phyloP scores from a whole-genome alignment of 2,888 invertebrate species.

The Synergus laeviventris region DNA sequence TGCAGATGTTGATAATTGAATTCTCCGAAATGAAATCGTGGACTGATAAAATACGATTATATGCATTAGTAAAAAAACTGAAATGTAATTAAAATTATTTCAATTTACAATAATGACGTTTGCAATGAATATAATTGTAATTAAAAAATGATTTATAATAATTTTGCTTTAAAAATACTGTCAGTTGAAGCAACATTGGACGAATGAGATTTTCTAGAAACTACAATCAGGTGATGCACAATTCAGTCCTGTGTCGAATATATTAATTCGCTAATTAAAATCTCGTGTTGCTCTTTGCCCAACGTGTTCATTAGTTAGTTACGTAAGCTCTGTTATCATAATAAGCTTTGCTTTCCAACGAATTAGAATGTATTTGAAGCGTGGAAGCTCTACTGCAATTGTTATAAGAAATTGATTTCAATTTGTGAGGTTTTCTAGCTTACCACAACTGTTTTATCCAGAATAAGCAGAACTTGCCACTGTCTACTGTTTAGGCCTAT shows the following conservation, averaged over 20 bases:
- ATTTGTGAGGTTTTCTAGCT: background rate
- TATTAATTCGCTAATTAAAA: constrained; percentile 33
- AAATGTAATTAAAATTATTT: background rate
- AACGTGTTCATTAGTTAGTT: constrained; percentile 28
- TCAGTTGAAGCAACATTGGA: background rate
- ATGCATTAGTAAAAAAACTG: background rate
- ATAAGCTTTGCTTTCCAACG: constrained; percentile 20
- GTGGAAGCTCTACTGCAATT: background rate
- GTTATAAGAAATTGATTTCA: background rate
- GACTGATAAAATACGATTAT: background rate
- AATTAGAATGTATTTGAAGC: constrained; percentile 12
- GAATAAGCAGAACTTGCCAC: too few relatives aligned
- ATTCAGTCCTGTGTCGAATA: constrained; percentile 25
- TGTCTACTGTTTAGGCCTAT: too few relatives aligned
- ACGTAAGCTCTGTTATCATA: constrained; percentile 9
- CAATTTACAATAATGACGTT: background rate
- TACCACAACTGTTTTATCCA: background rate
- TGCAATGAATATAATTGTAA: background rate
- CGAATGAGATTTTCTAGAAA: background rate
- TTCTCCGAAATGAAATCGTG: background rate
- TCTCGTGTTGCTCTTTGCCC: constrained; percentile 33
- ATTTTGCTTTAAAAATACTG: background rate
- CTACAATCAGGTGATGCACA: constrained; percentile 4
- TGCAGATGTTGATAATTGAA: background rate
- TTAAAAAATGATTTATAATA: background rate